Conservation (phyloP, 1,140 invertebrate genomes). For the Arion vulgaris region DNA sequence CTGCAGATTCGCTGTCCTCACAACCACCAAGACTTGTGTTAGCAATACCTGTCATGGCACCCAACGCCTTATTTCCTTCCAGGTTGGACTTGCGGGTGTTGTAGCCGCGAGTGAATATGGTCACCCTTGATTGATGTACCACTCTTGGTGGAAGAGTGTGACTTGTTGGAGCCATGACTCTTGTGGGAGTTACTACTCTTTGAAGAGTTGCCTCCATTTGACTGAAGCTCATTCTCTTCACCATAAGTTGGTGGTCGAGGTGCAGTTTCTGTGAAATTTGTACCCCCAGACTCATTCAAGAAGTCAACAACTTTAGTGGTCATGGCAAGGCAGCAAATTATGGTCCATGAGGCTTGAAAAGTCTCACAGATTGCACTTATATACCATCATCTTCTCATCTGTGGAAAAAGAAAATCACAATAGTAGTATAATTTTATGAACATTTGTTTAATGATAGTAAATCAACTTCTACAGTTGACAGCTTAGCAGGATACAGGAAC, state of each 20-base stretch:
- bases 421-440: background rate
- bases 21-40: constrained; percentile 32
- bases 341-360: constrained; percentile 24
- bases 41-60: constrained; percentile 2
- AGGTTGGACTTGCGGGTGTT: constrained; percentile 68
- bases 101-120: constrained; percentile 59
- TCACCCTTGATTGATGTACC: constrained; percentile 59
- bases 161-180: constrained; percentile 60
- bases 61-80: constrained; percentile 43
- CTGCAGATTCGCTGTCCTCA: constrained; percentile 58
- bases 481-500: background rate
- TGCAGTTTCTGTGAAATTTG: constrained; percentile 69
- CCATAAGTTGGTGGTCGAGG: constrained; percentile 70
- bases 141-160: constrained; percentile 57
- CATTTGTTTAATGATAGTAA: no score
- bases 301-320: constrained; percentile 67
- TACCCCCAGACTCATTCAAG: constrained; percentile 68
- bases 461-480: no score
- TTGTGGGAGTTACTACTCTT: constrained; percentile 66
- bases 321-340: constrained; percentile 44
- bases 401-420: background rate
- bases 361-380: background rate
- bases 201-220: constrained; percentile 66
- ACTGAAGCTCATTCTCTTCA: constrained; percentile 71
- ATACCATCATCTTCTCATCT: background rate